These are phyloP conservation scores for Prinia subflava DNA, from an alignment of 2,113 vertebrate genomes.

Conservation along the genomic window DNA sequence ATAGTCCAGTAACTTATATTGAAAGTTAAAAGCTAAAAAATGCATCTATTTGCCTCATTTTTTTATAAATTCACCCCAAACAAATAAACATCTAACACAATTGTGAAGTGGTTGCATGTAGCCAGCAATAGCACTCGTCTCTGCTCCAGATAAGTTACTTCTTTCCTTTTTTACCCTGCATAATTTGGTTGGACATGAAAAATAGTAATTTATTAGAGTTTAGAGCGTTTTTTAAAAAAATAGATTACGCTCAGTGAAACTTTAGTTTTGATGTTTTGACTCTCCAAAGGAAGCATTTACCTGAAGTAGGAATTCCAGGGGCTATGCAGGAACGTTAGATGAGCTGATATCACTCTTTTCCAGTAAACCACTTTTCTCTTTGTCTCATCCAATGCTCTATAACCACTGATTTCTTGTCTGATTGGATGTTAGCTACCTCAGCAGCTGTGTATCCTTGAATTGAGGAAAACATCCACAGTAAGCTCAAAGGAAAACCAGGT, in stretches of 20 bases:
- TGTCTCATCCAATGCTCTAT: neutral
- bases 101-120: neutral
- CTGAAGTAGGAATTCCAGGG: neutral
- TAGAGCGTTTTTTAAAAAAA: neutral
- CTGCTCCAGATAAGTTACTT: neutral
- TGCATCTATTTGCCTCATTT: neutral
- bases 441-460: neutral
- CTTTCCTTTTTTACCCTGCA: neutral
- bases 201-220: neutral
- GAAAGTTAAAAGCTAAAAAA: neutral
- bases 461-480: neutral
- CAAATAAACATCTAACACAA: neutral
- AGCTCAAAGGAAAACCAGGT: neutral
- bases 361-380: neutral
- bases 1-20: neutral
- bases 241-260: neutral
- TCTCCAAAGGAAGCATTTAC: neutral
- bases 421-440: neutral
- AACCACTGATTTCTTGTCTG: neutral
- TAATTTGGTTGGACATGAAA: neutral
- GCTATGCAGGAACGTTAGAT: neutral
- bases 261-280: neutral
- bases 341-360: neutral
- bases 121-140: neutral
- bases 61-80: neutral